A percentile compares a stretch with the other conserved stretches of the same genome.
Evolutionary conservation across 2,113 vertebrate genomes (phyloP).

Genomic region (Mus pahari): DNA sequence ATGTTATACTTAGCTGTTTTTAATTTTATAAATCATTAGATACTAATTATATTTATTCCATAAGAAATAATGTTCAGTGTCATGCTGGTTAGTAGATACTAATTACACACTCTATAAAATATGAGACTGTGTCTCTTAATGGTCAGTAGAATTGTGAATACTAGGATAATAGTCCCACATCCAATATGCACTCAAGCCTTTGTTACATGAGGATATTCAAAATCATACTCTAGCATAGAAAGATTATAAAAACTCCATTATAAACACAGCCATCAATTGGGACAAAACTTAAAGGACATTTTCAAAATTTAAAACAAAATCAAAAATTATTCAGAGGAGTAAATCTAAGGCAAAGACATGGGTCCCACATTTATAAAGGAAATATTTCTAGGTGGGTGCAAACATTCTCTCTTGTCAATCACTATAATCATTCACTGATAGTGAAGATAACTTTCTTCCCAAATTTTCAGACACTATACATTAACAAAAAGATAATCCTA

Average conservation of each 20-base stretch:
- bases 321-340: constrained; percentile 35
- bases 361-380: constrained; percentile 7
- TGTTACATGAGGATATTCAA: constrained; percentile 49
- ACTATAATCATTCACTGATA: constrained; percentile 36
- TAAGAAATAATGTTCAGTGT: constrained; percentile 20
- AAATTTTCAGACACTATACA: constrained; percentile 12
- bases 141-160: background rate
- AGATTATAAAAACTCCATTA: constrained; percentile 45
- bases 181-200: constrained; percentile 12
- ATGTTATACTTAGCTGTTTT: constrained; percentile 11
- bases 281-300: background rate
- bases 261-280: constrained; percentile 10
- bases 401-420: background rate
- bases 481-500: constrained; percentile 37
- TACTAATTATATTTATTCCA: background rate
- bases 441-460: constrained; percentile 28
- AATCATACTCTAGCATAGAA: constrained; percentile 6
- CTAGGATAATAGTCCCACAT: constrained; percentile 1
- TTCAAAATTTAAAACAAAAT: constrained; percentile 43
- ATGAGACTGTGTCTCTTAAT: background rate
- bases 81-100: constrained; percentile 21
- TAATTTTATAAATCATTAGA: constrained; percentile 58
- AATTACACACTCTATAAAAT: constrained; percentile 38
- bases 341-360: constrained; percentile 19
- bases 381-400: constrained; percentile 39